Evolutionary conservation across 2,797 vertebrate genomes (phyloP).

Genomic region (Smutsia temminckii): DNA sequence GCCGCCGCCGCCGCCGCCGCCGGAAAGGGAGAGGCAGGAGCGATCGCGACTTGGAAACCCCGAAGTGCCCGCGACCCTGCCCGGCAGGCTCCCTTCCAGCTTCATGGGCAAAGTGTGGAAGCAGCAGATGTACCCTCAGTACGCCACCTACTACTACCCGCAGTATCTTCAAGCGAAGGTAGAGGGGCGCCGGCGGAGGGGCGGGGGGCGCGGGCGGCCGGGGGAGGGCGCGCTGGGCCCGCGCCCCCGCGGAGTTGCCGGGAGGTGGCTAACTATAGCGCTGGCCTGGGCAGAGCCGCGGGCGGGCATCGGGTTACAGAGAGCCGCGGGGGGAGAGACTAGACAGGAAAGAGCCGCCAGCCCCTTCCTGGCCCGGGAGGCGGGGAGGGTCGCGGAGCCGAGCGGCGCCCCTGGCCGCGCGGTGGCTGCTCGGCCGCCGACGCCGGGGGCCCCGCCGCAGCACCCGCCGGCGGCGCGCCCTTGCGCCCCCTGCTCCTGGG

Average conservation of each 20-base stretch:
- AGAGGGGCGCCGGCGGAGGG: slow-evolving; percentile 61
- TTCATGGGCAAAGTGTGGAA: slow-evolving; percentile 93
- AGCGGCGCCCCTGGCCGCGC: background rate
- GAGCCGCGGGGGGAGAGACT: slow-evolving; percentile 57
- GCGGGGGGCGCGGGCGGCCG: slow-evolving; percentile 19
- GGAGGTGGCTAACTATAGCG: slow-evolving; percentile 79
- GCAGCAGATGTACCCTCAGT: slow-evolving; percentile 93
- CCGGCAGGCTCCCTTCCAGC: slow-evolving; percentile 86
- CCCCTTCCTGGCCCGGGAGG: slow-evolving; percentile 78
- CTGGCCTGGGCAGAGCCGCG: slow-evolving; percentile 67
- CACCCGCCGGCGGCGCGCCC: slow-evolving; percentile 32
- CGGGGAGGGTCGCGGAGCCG: slow-evolving; percentile 51
- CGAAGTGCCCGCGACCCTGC: slow-evolving; percentile 85
- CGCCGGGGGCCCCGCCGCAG: slow-evolving; percentile 38
- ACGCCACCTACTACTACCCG: slow-evolving; percentile 92
- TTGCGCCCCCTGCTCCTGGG: slow-evolving; percentile 48
- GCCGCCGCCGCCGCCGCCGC: slow-evolving; percentile 66
- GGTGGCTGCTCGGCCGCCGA: background rate
- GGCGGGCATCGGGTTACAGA: slow-evolving; percentile 78
- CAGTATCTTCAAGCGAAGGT: slow-evolving; percentile 92
- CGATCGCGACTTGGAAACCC: slow-evolving; percentile 79
- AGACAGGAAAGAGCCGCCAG: slow-evolving; percentile 81
- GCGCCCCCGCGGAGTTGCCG: slow-evolving; percentile 58
- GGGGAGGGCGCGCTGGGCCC: slow-evolving; percentile 32
- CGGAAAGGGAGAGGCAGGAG: slow-evolving; percentile 82